A percentile compares a stretch with the other conserved stretches of the same genome.
phyloP scores from a whole-genome alignment of 2,113 vertebrate species.

The Serinus canaria region DNA sequence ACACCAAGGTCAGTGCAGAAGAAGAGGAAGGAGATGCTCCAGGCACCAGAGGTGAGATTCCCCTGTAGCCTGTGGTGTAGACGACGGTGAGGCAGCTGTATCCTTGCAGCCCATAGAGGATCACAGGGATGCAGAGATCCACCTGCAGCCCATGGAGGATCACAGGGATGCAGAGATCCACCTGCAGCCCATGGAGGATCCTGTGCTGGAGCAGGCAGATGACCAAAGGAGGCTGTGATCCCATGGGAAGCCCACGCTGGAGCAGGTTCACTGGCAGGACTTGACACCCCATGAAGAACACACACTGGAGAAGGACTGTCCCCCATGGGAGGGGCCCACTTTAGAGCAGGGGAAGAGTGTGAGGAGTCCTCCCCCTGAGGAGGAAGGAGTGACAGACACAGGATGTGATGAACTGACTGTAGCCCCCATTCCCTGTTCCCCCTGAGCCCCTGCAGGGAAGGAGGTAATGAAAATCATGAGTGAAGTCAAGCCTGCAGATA shows the following conservation, averaged over 20 bases:
- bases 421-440: background rate
- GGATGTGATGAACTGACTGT: fast-evolving
- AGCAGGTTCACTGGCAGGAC: background rate
- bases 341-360: background rate
- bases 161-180: background rate
- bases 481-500: background rate
- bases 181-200: too few species aligned
- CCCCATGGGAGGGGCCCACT: fast-evolving
- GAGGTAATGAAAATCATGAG: background rate
- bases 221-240: background rate
- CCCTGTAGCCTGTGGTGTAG: background rate
- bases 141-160: background rate
- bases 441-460: background rate
- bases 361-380: background rate
- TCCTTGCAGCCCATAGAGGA: background rate
- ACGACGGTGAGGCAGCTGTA: background rate
- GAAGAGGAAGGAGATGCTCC: fast-evolving
- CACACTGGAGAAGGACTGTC: background rate
- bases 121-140: background rate
- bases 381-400: background rate
- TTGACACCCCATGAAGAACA: background rate
- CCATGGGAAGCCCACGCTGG: fast-evolving
- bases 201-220: background rate
- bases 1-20: background rate
- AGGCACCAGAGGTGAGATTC: fast-evolving